Conservation (phyloP, 2,113 vertebrate genomes). For the Oryzias javanicus region DNA sequence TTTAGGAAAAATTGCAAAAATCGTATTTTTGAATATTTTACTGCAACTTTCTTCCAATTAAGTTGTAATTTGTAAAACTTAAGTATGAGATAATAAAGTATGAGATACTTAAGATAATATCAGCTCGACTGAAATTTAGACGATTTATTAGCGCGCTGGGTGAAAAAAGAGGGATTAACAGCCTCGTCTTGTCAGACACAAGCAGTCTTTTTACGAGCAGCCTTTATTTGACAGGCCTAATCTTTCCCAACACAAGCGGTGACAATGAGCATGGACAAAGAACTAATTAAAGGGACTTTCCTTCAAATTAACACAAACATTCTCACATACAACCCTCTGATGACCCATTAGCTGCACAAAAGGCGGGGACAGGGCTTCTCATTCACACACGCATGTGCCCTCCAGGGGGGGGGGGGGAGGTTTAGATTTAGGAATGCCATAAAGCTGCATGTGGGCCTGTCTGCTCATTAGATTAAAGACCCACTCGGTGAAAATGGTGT, state of each 20-base stretch:
- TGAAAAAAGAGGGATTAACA: conserved; percentile 27
- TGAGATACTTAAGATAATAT: no score
- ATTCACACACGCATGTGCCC: conserved; percentile 25
- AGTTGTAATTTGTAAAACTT: no score
- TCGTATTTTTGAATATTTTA: no score
- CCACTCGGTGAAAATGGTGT: no score
- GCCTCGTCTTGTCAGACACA: conserved; percentile 15
- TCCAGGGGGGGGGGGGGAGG: conserved; percentile 37
- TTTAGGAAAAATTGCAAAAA: no score
- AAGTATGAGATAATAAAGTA: no score
- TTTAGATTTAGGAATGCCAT: conserved; percentile 57
- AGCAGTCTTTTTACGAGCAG: conserved; percentile 31
- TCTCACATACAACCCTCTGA: conserved; percentile 45
- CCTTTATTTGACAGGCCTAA: conserved; percentile 59
- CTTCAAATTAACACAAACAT: conserved; percentile 60
- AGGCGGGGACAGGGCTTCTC: conserved; percentile 48
- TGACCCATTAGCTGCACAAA: conserved; percentile 66
- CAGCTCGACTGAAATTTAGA: not conserved
- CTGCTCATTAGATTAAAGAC: not conserved
- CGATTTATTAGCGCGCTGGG: not conserved
- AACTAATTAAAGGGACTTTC: conserved; percentile 65
- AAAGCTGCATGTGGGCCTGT: conserved; percentile 24
- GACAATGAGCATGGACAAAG: conserved; percentile 61
- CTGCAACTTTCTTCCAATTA: no score
- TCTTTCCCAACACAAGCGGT: conserved; percentile 54